Base-by-base conservation (phyloP, 2,113 vertebrate genomes). In the Silurus glanis region DNA sequence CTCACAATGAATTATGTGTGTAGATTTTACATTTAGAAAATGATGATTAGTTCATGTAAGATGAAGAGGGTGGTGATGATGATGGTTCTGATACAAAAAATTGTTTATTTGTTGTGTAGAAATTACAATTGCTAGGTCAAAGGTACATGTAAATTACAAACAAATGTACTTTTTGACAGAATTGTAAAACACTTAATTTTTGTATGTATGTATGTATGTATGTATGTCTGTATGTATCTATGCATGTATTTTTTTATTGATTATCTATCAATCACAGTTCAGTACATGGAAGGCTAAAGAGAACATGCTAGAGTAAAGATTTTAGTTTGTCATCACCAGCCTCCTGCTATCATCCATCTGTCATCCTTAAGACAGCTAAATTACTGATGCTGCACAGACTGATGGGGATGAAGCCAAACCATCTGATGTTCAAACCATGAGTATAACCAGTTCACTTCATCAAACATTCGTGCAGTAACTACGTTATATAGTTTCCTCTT, bases 381-480 rank as follows among this genome's bases (percentile, higher is more conserved):
- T 80, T 80, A 80, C 78, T 59, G 78, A 80, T 59, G 55, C 28
- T 80, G 25, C 16, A 59, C 76, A 79, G 76, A 58, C 17, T 79
- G 76, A 58, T 79, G 55, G 28, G 78, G 28, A 59, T 45, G 13
- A 80, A 80, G 78, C 55, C 78, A 59, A 55, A 45, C 16, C 66
- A 56, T 37, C 25, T 37, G 66, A 69, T 83, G 51, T 71, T 75
- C 55, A 62, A 84, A 75, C n/a, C 58, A n/a, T 74, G 67, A 84
- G 55, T 25, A 75, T n/a, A 84, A 47, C 55, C 47, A 75, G 71
- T 49, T 75, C 21, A 62, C 47, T 76, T 9, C 37, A 61, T 74
- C 28, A 84, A 74, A 84, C 6, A 21, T 21, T 58, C 58, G 62
- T 62, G 13, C 51, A 82, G n/a, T 53, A 49, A 58, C 16, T 86